Evolutionary conservation across 2,113 vertebrate species (phyloP).

Genomic region (Macrotis lagotis): DNA sequence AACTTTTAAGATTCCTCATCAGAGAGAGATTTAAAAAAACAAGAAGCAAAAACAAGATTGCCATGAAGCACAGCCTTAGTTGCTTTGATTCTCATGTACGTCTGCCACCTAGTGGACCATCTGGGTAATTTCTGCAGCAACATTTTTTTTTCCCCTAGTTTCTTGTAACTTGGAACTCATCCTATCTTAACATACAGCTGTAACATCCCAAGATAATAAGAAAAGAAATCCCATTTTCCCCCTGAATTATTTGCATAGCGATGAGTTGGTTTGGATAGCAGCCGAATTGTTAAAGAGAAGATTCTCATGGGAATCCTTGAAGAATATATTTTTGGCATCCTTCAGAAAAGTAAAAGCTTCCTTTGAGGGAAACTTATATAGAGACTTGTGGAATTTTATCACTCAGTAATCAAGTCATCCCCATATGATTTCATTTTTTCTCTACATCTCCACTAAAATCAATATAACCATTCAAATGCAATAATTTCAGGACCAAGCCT

Average conservation of each 20-base stretch:
- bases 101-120: slow-evolving; percentile 47
- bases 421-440: neutral
- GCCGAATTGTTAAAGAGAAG: neutral
- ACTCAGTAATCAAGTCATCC: neutral
- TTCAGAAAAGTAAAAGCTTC: slow-evolving; percentile 23
- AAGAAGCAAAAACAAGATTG: too few relatives aligned
- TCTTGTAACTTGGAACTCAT: neutral
- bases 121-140: neutral
- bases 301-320: neutral
- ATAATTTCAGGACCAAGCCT: neutral
- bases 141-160: neutral
- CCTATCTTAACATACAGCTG: neutral
- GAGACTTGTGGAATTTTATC: neutral
- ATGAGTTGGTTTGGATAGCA: neutral
- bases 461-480: neutral
- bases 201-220: neutral
- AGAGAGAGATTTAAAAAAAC: neutral
- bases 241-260: neutral
- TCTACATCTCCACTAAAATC: neutral
- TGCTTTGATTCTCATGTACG: neutral
- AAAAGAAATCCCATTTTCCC: neutral
- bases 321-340: neutral
- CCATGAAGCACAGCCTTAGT: fast-evolving
- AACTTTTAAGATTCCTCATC: neutral
- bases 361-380: neutral